phyloP scores from a whole-genome alignment of 2,113 vertebrate species.

The Chrysemys picta region DNA sequence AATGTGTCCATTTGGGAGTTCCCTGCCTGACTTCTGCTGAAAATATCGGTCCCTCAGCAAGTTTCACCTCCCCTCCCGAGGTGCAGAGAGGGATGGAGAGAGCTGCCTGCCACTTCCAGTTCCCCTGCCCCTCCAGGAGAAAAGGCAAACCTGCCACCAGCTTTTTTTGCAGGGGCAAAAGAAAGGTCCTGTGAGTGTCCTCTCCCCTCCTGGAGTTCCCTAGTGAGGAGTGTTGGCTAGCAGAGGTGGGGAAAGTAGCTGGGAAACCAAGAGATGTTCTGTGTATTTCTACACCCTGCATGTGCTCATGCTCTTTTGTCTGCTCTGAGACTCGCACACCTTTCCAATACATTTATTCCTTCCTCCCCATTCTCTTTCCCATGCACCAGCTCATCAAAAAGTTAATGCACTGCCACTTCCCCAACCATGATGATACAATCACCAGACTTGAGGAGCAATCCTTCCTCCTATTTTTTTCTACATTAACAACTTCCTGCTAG shows the following conservation, averaged over 20 bases:
- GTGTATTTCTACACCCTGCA: not conserved
- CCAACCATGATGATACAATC: not conserved
- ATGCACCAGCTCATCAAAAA: not conserved
- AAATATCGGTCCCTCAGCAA: not conserved
- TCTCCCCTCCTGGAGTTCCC: not conserved
- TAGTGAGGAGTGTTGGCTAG: not conserved
- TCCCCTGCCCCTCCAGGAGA: not conserved
- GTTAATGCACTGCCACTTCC: not conserved
- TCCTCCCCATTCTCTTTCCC: not conserved
- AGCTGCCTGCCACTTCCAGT: not conserved
- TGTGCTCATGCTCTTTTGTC: not conserved
- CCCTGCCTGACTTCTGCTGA: not conserved
- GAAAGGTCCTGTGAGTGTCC: not conserved
- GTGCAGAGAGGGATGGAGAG: not conserved
- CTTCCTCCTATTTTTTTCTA: not conserved
- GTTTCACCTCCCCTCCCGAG: not conserved
- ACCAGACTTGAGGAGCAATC: not conserved
- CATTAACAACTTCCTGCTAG: not conserved
- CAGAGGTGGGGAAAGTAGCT: not conserved
- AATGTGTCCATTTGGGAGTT: not conserved
- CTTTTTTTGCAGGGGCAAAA: not conserved
- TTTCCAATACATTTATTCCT: not conserved
- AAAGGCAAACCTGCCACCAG: not conserved
- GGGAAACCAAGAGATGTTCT: not conserved
- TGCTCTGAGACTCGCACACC: not conserved